Conservation (phyloP, 2,113 vertebrate species). For the Okapia johnstoni region DNA sequence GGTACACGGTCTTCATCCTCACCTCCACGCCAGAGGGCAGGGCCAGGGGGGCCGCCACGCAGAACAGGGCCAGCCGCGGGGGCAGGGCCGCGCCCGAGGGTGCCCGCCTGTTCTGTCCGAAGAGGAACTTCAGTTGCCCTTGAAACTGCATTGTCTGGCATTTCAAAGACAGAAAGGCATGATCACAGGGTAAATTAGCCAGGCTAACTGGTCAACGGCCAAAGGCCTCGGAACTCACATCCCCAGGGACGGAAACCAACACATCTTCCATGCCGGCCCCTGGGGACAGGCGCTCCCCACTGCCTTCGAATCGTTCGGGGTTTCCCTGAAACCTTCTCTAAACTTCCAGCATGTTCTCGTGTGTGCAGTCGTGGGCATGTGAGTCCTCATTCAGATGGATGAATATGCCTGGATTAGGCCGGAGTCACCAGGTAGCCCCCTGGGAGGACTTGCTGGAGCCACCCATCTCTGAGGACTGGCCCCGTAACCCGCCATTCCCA, state of each 20-base stretch:
- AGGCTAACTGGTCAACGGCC: not conserved
- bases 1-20: slow-evolving; percentile 88
- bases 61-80: slow-evolving; percentile 93
- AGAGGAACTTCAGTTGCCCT: slow-evolving; percentile 93
- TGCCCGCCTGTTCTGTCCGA: slow-evolving; percentile 93
- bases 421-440: too few relatives aligned
- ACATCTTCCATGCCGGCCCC: accelerated
- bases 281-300: accelerated
- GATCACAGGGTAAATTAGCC: not conserved
- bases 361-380: accelerated
- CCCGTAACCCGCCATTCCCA: not conserved
- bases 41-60: slow-evolving; percentile 90
- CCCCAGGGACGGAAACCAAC: not conserved
- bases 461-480: not conserved
- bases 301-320: accelerated
- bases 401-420: accelerated
- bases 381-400: accelerated
- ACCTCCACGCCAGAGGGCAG: slow-evolving; percentile 88
- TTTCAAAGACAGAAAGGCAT: not conserved
- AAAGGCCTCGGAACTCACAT: accelerated
- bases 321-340: not conserved
- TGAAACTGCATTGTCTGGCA: slow-evolving; percentile 97
- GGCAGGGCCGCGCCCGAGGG: slow-evolving; percentile 83
- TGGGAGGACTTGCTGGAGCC: not conserved
- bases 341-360: accelerated